phyloP scores from a whole-genome alignment of 2,113 vertebrate genomes.

The Carettochelys insculpta region DNA sequence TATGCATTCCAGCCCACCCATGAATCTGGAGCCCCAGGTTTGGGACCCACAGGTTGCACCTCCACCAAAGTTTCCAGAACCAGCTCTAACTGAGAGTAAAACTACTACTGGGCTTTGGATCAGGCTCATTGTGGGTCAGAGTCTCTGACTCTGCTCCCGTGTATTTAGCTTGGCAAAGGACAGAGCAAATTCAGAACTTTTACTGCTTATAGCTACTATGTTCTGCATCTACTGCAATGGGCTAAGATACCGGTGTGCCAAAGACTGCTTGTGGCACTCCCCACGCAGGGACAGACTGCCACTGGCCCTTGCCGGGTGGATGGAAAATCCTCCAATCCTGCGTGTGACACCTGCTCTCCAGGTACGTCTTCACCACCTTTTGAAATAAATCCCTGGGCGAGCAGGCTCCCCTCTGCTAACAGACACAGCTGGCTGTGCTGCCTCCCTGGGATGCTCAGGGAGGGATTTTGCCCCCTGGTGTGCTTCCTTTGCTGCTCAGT shows the following conservation, averaged over 20 bases:
- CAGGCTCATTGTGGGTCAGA: rapidly evolving
- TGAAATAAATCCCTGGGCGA: background rate
- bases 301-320: background rate
- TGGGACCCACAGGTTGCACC: background rate
- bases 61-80: too few relatives aligned
- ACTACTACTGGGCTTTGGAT: background rate
- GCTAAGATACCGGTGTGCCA: background rate
- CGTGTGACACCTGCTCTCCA: background rate
- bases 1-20: background rate
- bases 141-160: background rate
- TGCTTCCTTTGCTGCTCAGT: background rate
- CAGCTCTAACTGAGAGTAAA: background rate
- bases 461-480: background rate
- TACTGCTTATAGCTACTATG: background rate
- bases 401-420: background rate
- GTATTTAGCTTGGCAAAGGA: background rate
- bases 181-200: rapidly evolving
- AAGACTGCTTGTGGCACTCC: background rate
- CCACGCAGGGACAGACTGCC: too few relatives aligned
- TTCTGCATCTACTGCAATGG: background rate
- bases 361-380: too few relatives aligned
- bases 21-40: too few relatives aligned
- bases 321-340: background rate
- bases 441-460: background rate
- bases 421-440: rapidly evolving